A percentile compares a stretch with the other conserved stretches of the same genome.
These are phyloP conservation scores for Geotrypetes seraphini DNA, from an alignment of 2,797 vertebrate genomes.

Conservation along the genomic window DNA sequence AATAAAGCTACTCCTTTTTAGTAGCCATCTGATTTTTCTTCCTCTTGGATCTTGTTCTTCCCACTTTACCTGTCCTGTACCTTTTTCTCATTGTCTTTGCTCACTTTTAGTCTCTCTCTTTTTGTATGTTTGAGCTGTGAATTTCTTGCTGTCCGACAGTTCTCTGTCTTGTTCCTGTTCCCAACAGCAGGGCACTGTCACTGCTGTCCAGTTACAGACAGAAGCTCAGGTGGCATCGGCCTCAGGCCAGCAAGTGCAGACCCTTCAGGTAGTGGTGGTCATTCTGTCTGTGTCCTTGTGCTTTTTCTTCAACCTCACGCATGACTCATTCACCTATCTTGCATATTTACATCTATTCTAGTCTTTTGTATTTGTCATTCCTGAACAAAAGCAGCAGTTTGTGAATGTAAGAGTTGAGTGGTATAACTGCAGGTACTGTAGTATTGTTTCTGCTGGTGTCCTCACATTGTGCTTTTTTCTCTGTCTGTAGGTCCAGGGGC, in stretches of 20 bases:
- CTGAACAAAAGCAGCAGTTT: not conserved
- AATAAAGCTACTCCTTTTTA: too few species aligned
- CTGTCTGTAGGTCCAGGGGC: slow-evolving; percentile 78
- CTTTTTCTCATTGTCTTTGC: too few species aligned
- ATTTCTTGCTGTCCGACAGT: too few species aligned
- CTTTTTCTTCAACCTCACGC: too few species aligned
- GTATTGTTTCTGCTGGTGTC: too few species aligned
- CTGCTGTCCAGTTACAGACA: slow-evolving; percentile 95
- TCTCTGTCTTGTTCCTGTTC: slow-evolving; percentile 70
- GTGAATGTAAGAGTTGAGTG: fast-evolving
- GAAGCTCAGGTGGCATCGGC: slow-evolving; percentile 90
- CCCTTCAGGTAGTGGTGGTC: slow-evolving; percentile 97
- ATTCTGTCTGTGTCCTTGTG: slow-evolving; percentile 49
- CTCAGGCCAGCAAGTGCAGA: slow-evolving; percentile 97
- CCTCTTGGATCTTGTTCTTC: too few species aligned
- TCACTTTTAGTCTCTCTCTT: too few species aligned
- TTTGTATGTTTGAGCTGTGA: slow-evolving; percentile 35
- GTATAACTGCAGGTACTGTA: not conserved
- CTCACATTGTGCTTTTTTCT: slow-evolving; percentile 8
- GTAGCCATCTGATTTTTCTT: too few species aligned
- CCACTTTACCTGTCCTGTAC: too few species aligned
- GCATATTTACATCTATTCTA: too few species aligned
- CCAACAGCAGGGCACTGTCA: slow-evolving; percentile 93
- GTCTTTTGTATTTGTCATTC: not conserved
- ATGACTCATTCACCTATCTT: too few species aligned